Base-by-base conservation (phyloP, 2,797 vertebrate species). In the Cossypha niveicapilla region DNA sequence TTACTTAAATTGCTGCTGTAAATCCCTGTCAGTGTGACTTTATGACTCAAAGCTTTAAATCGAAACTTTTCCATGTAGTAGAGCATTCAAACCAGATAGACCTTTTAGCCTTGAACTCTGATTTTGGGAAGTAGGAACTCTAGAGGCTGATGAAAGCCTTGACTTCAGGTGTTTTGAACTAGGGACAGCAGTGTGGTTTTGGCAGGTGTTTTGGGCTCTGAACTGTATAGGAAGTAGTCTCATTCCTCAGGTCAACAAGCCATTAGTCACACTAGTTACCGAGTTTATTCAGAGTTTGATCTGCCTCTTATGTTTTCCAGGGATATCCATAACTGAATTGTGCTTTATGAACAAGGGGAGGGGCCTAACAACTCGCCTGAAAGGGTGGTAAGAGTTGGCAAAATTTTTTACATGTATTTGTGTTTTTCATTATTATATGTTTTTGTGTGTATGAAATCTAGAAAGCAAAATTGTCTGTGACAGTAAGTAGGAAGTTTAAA, bases 331-430 rank as follows among this genome's bases (percentile, higher is more conserved):
- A 63, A 54, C 62, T 51, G 79, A 79, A 14, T 58, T 93, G 79
- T 92, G 84, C 61, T 92, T 87, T 78, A 77, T 71, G 76, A 93
- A 30, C 53, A 41, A 84, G 18, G 34, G 60, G 58, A 72, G 63
- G 56, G 61, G 14, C 47, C 60, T 41, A 61, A 76, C 51, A 51
- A 57, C 34, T 90, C 1, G 0, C 56, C 66, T 79, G 75, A 66
- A 78, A 73, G 47, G 24, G 62, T 86, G 96, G 95, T 96, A 95
- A 96, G 92, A 75, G 23, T 39, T 90, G 58, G 60, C 66, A 78
- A 12, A 41, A 61, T 83, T 90, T 83, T 39, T 48, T 81, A 41
- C 4, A 0, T 71, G 1, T 12, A 16, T 86, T 83, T 79, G 7
- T 57, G 12, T 78, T 83, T 67, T 42, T 45, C n/a, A 28, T 53